These are phyloP conservation scores for Samia ricini DNA, from an alignment of 1,140 invertebrate genomes.

Conservation along the genomic window DNA sequence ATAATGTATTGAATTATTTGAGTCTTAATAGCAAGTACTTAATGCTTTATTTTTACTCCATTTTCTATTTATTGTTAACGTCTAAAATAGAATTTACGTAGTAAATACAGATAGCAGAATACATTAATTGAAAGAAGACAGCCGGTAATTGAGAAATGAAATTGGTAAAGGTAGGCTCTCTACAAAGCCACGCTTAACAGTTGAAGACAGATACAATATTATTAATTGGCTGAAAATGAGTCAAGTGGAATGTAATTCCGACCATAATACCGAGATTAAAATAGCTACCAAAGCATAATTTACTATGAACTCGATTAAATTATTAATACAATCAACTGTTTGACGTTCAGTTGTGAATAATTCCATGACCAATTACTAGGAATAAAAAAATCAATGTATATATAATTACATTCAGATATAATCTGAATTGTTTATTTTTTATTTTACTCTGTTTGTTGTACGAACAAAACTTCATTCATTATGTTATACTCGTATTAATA, in stretches of 20 bases:
- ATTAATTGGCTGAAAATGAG: constrained; percentile 4
- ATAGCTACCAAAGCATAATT: neutral
- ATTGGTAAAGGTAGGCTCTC: neutral
- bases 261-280: neutral
- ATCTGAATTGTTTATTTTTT: no score
- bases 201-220: neutral
- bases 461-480: no score
- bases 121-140: constrained; percentile 1
- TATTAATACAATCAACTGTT: neutral
- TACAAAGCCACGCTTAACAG: neutral
- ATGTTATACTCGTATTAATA: neutral
- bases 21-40: no score
- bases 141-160: neutral
- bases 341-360: neutral
- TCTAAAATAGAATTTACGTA: neutral
- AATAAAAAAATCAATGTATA: no score
- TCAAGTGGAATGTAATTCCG: neutral
- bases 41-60: neutral
- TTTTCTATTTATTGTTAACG: neutral
- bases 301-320: neutral
- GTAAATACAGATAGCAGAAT: neutral
- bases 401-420: no score
- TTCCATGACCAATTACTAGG: no score
- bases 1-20: no score
- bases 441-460: no score